These are phyloP conservation scores for Itoplectis maculator DNA, from an alignment of 2,888 invertebrate species.

Conservation along the genomic window DNA sequence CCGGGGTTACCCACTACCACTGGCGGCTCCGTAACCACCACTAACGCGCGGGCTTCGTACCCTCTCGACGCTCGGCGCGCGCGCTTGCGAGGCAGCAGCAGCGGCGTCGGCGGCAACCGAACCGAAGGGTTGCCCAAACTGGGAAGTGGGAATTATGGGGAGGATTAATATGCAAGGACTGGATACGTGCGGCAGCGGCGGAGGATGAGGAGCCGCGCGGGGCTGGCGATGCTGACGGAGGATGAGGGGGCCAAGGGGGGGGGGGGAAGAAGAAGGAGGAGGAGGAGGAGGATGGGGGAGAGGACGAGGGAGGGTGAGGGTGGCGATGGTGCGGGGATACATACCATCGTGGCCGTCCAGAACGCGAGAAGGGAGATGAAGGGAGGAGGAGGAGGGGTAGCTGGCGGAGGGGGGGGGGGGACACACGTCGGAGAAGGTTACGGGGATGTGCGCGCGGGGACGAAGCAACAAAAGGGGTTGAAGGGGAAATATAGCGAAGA, in stretches of 20 bases:
- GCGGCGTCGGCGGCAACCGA: too few relatives aligned
- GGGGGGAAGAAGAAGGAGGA: constrained; percentile 59
- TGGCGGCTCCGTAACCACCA: neutral
- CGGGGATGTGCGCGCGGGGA: constrained; percentile 68
- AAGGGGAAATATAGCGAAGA: constrained; percentile 79
- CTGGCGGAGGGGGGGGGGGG: constrained; percentile 46
- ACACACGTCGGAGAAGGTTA: constrained; percentile 61
- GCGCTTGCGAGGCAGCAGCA: constrained; percentile 74
- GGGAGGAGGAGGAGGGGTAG: too few relatives aligned
- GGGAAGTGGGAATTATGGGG: constrained; percentile 85
- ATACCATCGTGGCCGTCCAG: constrained; percentile 53
- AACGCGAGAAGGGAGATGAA: too few relatives aligned
- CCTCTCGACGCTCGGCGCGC: constrained; percentile 71
- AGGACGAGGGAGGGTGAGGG: constrained; percentile 65
- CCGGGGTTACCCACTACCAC: constrained; percentile 21
- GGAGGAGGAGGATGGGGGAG: constrained; percentile 49
- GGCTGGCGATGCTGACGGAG: constrained; percentile 63
- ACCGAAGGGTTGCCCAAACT: constrained; percentile 84
- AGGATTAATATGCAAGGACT: constrained; percentile 85
- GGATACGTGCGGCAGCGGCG: constrained; percentile 82
- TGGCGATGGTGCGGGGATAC: constrained; percentile 68
- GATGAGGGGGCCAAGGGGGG: constrained; percentile 52
- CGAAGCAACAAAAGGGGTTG: constrained; percentile 84
- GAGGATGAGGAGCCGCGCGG: constrained; percentile 61
- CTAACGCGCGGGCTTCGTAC: neutral